Conservation (phyloP, 1,140 invertebrate genomes). For the Drosophila auraria region DNA sequence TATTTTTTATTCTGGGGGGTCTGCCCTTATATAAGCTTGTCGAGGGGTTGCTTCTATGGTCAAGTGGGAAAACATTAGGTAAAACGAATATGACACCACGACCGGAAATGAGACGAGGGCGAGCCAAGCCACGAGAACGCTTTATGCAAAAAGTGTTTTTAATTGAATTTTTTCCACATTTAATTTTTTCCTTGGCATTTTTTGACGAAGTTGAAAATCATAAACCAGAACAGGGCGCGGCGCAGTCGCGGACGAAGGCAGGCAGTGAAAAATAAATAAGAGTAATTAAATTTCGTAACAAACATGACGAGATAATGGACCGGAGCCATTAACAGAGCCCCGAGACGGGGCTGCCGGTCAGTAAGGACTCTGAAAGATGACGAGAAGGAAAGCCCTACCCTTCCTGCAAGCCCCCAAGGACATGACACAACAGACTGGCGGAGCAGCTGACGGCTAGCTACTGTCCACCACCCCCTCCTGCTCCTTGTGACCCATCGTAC, state of each 20-base stretch:
- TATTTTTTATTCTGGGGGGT: too few species aligned
- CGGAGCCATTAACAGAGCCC: conserved; percentile 79
- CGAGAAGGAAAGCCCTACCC: conserved; percentile 48
- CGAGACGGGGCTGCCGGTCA: conserved; percentile 47
- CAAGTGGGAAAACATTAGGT: conserved; percentile 63
- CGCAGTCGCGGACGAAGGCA: conserved; percentile 16
- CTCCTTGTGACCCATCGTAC: conserved; percentile 36
- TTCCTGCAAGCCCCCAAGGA: not conserved
- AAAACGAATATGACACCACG: conserved; percentile 36
- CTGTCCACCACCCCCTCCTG: conserved; percentile 3
- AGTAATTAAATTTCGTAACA: conserved; percentile 85
- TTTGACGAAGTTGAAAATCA: conserved; percentile 79
- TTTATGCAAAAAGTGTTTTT: conserved; percentile 74
- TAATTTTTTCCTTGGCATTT: conserved; percentile 75
- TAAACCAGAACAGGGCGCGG: conserved; percentile 60
- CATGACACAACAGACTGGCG: conserved; percentile 1
- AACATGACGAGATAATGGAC: conserved; percentile 85
- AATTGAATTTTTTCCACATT: conserved; percentile 81
- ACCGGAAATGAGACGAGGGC: conserved; percentile 13
- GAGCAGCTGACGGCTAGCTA: conserved; percentile 32
- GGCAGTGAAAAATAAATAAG: conserved; percentile 83
- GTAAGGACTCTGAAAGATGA: conserved; percentile 67
- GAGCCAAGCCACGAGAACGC: conserved; percentile 32
- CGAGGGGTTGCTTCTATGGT: conserved; percentile 25
- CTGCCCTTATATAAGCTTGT: not conserved